Base-by-base conservation (phyloP, 2,888 invertebrate genomes). In the Phorcus lineatus region DNA sequence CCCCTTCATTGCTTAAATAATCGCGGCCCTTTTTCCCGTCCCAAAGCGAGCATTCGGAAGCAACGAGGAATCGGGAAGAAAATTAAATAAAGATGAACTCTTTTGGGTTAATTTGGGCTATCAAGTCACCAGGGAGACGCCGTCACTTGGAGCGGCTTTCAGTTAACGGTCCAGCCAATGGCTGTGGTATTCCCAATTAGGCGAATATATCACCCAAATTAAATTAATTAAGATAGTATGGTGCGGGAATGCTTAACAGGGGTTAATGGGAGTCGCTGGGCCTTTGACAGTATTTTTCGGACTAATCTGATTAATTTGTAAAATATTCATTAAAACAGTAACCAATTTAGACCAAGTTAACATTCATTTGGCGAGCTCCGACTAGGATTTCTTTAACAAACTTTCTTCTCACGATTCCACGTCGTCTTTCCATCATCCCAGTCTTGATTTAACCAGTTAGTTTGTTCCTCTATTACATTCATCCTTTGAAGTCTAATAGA, bases 271-370 rank as follows among this genome's bases (percentile, higher is more conserved):
- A 79, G 80, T 62, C 74, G 52, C 24, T 52, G 57, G 74, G 78
- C 74, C 70, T 66, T 79, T 79, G 78, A 80, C 78, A 57, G 78
- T 55, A 67, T 77, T 77, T 79, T 75, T 53, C 57, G 52, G 76
- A 79, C 74, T 86, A 87, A 89, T 87, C 82, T 84, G 85, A 88
- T 89, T 88, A 88, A 89, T 88, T 88, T 88, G 87, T 85, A 86
- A 85, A 88, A 86, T 88, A 86, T 89, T 87, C 88, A 88, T 88
- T 88, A 86, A 83, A 80, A 81, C 81, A 80, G 80, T 84, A 88
- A 87, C 85, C 83, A 83, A 87, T 88, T 88, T 84, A 77, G 80
- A 80, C 78, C 78, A 74, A 80, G 62, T 82, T 76, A 31, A 78
- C 77, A 79, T 53, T 78, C 77, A 62, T 70, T 74, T 53, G 80